Conservation (phyloP, 2,113 vertebrate genomes). For the Perca schrenkii region DNA sequence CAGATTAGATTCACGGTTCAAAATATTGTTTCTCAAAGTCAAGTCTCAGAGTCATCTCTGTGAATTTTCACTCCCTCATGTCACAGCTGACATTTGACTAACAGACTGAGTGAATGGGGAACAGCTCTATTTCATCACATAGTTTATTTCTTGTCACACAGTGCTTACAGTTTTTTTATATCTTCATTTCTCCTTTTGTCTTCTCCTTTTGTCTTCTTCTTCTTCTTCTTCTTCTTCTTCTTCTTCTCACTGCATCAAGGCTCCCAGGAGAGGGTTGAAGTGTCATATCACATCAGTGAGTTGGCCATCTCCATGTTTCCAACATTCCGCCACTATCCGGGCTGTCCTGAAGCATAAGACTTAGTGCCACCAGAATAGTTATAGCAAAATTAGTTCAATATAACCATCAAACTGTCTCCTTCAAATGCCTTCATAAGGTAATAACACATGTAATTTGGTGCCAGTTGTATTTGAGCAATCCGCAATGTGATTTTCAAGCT, state of each 20-base stretch:
- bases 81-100: conserved; percentile 32
- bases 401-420: conserved; percentile 16
- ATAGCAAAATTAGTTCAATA: conserved; percentile 31
- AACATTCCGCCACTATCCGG: not conserved
- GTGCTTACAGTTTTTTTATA: not conserved
- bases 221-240: not conserved
- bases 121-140: conserved; percentile 10
- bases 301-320: conserved; percentile 20
- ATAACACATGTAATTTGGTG: conserved; percentile 26
- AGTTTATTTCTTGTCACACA: conserved; percentile 8
- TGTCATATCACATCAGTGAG: conserved; percentile 28
- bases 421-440: not conserved
- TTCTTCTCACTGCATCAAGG: not conserved
- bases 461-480: not conserved
- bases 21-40: not conserved
- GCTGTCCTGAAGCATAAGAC: conserved; percentile 4
- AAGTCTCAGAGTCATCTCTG: not conserved
- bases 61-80: conserved; percentile 11
- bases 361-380: not conserved
- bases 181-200: not conserved
- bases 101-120: conserved; percentile 32
- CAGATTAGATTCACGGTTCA: not conserved
- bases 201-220: not conserved
- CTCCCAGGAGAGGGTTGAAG: conserved; percentile 3
- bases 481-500: conserved; percentile 13